Percentiles rank a stretch among this genome's conserved stretches.
Conservation (phyloP, 2,888 invertebrate genomes). For the Eremobia ochroleuca region DNA sequence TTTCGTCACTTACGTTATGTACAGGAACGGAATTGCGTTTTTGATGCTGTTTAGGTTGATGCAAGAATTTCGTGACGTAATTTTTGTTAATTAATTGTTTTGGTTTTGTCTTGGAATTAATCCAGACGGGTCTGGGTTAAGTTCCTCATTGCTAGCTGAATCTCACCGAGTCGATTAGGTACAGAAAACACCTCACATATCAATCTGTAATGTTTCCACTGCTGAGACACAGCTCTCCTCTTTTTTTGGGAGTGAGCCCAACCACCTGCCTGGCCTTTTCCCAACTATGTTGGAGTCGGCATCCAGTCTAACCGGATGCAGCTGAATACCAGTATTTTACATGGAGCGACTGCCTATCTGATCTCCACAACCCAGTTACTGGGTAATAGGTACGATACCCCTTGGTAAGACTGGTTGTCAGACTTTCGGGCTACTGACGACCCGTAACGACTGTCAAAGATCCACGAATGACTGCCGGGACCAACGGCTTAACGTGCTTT, state of each 20-base stretch:
- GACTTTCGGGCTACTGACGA: no score
- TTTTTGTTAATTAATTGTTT: conserved; percentile 27
- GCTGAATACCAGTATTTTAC: no score
- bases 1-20: conserved; percentile 80
- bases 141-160: not conserved
- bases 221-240: not conserved
- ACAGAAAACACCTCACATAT: not conserved
- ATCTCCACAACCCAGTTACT: no score
- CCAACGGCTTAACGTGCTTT: no score
- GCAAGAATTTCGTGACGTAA: conserved; percentile 56
- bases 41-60: conserved; percentile 56
- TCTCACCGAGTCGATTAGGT: not conserved
- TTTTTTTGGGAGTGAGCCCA: not conserved
- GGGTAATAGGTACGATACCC: no score
- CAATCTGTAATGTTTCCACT: not conserved
- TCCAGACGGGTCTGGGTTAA: not conserved
- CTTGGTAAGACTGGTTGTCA: no score
- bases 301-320: no score
- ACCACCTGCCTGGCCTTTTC: no score
- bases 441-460: no score
- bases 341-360: no score
- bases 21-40: conserved; percentile 61
- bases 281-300: no score
- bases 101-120: not conserved
- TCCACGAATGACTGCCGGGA: no score